Evolutionary conservation across 23 tunicate species (phyloP).

Genomic region (Ciona savignyi): DNA sequence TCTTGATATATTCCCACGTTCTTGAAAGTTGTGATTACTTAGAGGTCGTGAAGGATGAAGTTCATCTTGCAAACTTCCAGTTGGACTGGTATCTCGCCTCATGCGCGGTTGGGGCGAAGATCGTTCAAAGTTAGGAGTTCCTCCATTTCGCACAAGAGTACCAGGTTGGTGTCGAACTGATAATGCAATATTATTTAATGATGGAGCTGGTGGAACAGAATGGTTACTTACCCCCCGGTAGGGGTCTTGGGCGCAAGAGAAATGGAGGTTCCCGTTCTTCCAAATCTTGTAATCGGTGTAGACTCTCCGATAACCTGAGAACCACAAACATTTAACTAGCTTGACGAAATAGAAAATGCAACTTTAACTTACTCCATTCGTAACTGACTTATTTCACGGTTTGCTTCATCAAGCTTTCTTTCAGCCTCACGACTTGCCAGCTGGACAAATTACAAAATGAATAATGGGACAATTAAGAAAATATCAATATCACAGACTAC

Average conservation of each 20-base stretch:
- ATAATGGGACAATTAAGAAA: neutral
- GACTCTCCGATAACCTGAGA: neutral
- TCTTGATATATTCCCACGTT: neutral
- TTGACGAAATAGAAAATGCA: neutral
- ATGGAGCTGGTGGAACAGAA: no score
- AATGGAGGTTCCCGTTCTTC: conserved; percentile 22
- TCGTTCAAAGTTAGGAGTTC: conserved; percentile 3
- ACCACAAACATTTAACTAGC: neutral
- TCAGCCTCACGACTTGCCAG: conserved; percentile 73
- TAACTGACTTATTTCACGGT: conserved; percentile 27
- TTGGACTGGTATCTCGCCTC: conserved; percentile 39
- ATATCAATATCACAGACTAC: no score
- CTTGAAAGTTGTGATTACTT: conserved; percentile 5
- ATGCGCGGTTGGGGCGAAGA: conserved; percentile 35
- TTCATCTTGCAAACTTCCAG: conserved; percentile 63
- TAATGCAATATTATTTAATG: no score
- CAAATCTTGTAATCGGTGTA: conserved; percentile 7
- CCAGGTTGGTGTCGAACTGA: neutral
- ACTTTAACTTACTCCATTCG: conserved; percentile 42
- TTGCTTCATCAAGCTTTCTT: conserved; percentile 59
- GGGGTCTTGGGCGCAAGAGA: conserved; percentile 20
- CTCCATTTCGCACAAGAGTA: conserved; percentile 26
- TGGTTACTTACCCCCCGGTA: neutral
- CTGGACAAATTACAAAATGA: conserved; percentile 9
- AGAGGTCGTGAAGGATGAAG: conserved; percentile 52